Conservation (phyloP, 2,113 vertebrate genomes). For the Dolichotis patagonum region DNA sequence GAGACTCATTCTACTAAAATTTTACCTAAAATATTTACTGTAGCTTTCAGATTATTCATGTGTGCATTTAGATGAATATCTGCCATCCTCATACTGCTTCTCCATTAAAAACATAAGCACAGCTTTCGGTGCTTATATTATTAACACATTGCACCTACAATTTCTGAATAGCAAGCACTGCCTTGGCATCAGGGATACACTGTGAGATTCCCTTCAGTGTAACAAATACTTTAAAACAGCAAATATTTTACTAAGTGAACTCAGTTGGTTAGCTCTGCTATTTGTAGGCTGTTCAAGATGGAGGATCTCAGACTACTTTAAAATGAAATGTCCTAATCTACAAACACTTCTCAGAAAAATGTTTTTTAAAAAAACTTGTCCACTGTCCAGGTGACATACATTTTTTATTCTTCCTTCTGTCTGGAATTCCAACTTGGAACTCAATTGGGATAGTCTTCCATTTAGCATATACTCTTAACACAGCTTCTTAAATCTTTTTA, state of each 20-base stretch:
- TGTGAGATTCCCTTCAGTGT: background rate
- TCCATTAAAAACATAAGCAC: background rate
- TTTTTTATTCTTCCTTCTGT: too few relatives aligned
- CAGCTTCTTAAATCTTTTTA: background rate
- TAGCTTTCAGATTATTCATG: background rate
- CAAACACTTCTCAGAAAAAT: background rate
- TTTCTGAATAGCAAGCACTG: background rate
- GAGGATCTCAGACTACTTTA: background rate
- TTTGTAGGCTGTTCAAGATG: background rate
- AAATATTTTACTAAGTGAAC: background rate
- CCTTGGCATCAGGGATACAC: background rate
- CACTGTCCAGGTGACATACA: too few relatives aligned
- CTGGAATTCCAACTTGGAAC: too few relatives aligned
- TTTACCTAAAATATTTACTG: background rate
- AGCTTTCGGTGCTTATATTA: background rate
- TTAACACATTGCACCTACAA: background rate
- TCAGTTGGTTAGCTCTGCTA: background rate
- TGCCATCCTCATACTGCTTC: background rate
- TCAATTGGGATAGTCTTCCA: too few relatives aligned
- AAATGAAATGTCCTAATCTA: background rate
- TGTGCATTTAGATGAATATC: too few relatives aligned
- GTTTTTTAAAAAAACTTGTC: background rate
- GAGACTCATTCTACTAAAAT: background rate
- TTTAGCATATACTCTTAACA: background rate
- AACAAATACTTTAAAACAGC: background rate